A percentile compares a stretch with the other conserved stretches of the same genome.
Conservation (phyloP, 2,888 invertebrate genomes). For the Apodemia duryi region DNA sequence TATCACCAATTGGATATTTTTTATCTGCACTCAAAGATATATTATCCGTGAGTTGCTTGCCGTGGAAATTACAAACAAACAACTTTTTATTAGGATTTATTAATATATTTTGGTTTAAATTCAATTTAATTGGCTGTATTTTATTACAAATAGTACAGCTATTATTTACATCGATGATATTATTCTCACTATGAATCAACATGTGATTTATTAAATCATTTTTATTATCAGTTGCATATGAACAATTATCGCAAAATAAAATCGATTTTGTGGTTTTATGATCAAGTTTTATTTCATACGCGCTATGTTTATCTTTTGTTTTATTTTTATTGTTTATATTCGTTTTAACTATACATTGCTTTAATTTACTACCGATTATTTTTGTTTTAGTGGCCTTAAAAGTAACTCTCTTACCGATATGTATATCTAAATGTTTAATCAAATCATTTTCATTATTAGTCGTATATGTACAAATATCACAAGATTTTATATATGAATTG, state of each 20-base stretch:
- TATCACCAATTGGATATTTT: too few species aligned
- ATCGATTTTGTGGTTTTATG: background rate
- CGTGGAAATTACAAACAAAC: slow-evolving; percentile 15
- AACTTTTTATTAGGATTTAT: slow-evolving; percentile 18
- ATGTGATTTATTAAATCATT: background rate
- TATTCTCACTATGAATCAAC: background rate
- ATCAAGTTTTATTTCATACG: too few species aligned
- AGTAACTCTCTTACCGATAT: background rate
- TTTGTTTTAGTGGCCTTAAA: background rate
- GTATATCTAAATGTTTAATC: slow-evolving; percentile 16
- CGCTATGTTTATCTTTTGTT: slow-evolving; percentile 2
- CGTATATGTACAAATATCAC: slow-evolving; percentile 24
- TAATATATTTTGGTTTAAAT: slow-evolving; percentile 17
- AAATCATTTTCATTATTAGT: slow-evolving; percentile 9
- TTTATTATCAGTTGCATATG: background rate
- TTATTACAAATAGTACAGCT: slow-evolving; percentile 29
- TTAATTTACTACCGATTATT: slow-evolving; percentile 14
- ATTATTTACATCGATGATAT: slow-evolving; percentile 20
- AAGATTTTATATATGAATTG: slow-evolving; percentile 16
- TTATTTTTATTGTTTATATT: slow-evolving; percentile 1
- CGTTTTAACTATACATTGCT: slow-evolving; percentile 23
- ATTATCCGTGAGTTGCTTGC: too few species aligned
- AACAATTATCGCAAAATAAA: background rate
- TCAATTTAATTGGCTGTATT: slow-evolving; percentile 16
- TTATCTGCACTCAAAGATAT: too few species aligned